Conservation (phyloP, 1,140 invertebrate genomes). For the Zaprionus kolodkinae region DNA sequence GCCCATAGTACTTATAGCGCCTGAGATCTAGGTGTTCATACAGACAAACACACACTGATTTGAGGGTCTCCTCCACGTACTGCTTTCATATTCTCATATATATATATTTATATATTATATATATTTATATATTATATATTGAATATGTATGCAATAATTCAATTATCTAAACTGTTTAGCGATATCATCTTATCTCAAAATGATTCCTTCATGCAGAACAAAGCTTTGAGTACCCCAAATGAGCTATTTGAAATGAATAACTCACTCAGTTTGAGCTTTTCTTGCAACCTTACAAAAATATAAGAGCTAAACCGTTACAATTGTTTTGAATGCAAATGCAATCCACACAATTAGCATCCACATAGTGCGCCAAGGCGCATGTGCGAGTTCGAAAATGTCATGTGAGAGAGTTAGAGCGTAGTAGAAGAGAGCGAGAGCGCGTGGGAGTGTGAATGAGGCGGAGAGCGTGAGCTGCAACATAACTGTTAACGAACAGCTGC, state of each 20-base stretch:
- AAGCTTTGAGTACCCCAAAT: neutral
- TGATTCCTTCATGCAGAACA: neutral
- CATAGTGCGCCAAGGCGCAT: conserved; percentile 50
- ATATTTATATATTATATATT: no score
- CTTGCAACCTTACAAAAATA: conserved; percentile 47
- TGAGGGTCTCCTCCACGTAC: no score
- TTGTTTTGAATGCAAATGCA: neutral
- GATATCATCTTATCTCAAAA: neutral
- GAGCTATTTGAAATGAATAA: neutral
- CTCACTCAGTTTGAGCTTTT: conserved; percentile 55
- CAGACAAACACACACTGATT: no score
- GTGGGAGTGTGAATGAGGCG: neutral
- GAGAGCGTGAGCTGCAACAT: neutral
- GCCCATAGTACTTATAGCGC: no score
- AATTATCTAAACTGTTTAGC: no score
- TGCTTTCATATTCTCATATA: no score
- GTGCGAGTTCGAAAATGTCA: conserved; percentile 49
- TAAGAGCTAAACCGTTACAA: conserved; percentile 72
- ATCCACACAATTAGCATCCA: conserved; percentile 43
- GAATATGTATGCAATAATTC: no score
- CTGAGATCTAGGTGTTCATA: no score
- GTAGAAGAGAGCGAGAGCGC: conserved; percentile 5
- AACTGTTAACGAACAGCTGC: neutral
- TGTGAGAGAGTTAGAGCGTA: neutral
- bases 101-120: no score